These are phyloP conservation scores for Eueides isabella DNA, from an alignment of 1,140 invertebrate species.

Conservation along the genomic window DNA sequence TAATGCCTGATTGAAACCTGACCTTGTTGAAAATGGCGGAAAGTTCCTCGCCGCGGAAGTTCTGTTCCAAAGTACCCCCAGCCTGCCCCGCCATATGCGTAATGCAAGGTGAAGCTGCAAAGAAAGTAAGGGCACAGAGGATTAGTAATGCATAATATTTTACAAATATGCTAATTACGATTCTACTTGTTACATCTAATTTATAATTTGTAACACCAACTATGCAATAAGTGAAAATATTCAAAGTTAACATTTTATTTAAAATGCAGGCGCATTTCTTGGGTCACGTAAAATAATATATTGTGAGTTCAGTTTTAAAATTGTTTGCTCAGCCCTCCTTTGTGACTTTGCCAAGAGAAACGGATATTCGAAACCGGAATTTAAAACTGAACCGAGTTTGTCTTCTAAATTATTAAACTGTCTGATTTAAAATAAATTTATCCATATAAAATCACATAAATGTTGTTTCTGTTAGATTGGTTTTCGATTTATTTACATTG, in stretches of 20 bases:
- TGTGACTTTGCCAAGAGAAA: constrained; percentile 26
- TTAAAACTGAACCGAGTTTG: constrained; percentile 20
- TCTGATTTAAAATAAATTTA: constrained; percentile 6
- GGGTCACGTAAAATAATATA: constrained; percentile 15
- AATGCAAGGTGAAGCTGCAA: too few relatives aligned
- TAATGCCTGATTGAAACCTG: too few relatives aligned
- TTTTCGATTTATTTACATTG: too few relatives aligned
- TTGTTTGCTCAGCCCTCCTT: constrained; percentile 5
- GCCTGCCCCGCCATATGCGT: too few relatives aligned
- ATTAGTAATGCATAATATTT: too few relatives aligned
- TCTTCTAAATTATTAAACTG: constrained; percentile 20
- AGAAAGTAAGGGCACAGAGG: too few relatives aligned
- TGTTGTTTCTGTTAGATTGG: not conserved
- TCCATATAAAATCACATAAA: not conserved
- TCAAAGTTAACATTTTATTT: not conserved
- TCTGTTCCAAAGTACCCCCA: too few relatives aligned
- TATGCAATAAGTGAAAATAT: not conserved
- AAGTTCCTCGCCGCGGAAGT: too few relatives aligned
- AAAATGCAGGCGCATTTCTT: not conserved
- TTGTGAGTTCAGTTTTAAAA: constrained; percentile 10
- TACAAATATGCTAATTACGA: too few relatives aligned
- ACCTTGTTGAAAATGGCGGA: too few relatives aligned
- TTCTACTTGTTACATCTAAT: too few relatives aligned
- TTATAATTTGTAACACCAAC: not conserved
- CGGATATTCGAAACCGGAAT: constrained; percentile 22